A percentile compares a stretch with the other conserved stretches of the same genome.
These are phyloP conservation scores for Odocoileus virginianus DNA, from an alignment of 2,113 vertebrate species.

Conservation along the genomic window DNA sequence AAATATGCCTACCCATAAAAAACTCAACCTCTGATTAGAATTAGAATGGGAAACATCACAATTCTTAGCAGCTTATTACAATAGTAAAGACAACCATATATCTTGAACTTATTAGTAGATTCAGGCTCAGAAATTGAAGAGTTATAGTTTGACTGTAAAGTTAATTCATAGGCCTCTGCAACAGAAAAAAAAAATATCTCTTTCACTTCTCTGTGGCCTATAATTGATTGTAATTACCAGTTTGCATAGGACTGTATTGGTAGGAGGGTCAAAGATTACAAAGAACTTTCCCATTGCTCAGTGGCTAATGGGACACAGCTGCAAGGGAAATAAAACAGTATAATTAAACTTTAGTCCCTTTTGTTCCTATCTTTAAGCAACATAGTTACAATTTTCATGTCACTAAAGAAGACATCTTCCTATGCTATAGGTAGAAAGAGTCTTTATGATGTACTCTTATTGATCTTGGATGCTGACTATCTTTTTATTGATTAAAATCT, in stretches of 20 bases:
- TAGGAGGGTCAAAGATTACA: constrained; percentile 69
- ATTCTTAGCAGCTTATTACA: not conserved
- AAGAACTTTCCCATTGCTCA: constrained; percentile 50
- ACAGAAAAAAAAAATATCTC: not conserved
- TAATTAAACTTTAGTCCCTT: constrained; percentile 71
- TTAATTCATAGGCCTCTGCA: constrained; percentile 58
- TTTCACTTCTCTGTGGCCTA: constrained; percentile 55
- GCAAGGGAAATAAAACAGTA: constrained; percentile 64
- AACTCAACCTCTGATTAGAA: not conserved
- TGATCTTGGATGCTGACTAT: not conserved
- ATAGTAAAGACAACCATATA: not conserved
- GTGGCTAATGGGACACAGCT: constrained; percentile 68
- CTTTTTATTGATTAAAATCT: constrained; percentile 21
- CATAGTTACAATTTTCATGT: constrained; percentile 55
- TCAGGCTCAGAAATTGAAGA: constrained; percentile 26
- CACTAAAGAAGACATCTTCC: constrained; percentile 34
- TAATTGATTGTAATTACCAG: constrained; percentile 70
- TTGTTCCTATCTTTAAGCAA: constrained; percentile 32
- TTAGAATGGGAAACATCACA: not conserved
- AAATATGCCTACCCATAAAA: not conserved
- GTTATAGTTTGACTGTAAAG: constrained; percentile 28
- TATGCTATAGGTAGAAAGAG: not conserved
- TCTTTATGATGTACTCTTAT: not conserved
- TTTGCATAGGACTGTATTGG: constrained; percentile 55
- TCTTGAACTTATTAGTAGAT: constrained; percentile 41